A percentile compares a stretch with the other conserved stretches of the same genome.
These are phyloP conservation scores for Pinctada fucata DNA, from an alignment of 2,888 invertebrate genomes.

Conservation along the genomic window DNA sequence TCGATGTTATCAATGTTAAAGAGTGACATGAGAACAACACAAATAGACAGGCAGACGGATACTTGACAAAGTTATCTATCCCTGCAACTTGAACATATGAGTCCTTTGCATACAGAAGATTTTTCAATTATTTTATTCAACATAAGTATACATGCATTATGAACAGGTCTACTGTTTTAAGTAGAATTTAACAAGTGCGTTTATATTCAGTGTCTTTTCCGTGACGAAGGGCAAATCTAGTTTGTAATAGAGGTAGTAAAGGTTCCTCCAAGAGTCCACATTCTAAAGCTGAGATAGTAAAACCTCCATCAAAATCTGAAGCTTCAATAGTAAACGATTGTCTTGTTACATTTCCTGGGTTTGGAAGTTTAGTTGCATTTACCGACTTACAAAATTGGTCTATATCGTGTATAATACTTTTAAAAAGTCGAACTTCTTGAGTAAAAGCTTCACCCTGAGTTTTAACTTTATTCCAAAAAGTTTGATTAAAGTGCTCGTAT, in stretches of 20 bases:
- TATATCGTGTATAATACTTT: constrained; percentile 17
- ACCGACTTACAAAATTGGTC: constrained; percentile 30
- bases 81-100: no score
- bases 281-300: constrained; percentile 11
- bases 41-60: no score
- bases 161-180: no score
- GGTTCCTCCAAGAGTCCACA: constrained; percentile 21
- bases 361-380: neutral
- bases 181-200: constrained; percentile 7
- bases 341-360: neutral
- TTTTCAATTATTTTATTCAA: no score
- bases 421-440: constrained; percentile 36
- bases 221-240: constrained; percentile 12
- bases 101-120: no score
- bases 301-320: constrained; percentile 7
- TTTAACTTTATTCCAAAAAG: constrained; percentile 50
- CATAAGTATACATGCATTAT: no score
- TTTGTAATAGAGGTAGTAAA: constrained; percentile 3
- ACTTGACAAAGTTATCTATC: no score
- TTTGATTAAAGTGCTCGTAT: constrained; percentile 56
- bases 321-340: neutral
- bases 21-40: no score
- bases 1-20: no score
- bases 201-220: constrained; percentile 10
- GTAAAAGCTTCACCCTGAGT: constrained; percentile 42